Conservation (phyloP, 2,113 vertebrate species). For the Uria aalge region DNA sequence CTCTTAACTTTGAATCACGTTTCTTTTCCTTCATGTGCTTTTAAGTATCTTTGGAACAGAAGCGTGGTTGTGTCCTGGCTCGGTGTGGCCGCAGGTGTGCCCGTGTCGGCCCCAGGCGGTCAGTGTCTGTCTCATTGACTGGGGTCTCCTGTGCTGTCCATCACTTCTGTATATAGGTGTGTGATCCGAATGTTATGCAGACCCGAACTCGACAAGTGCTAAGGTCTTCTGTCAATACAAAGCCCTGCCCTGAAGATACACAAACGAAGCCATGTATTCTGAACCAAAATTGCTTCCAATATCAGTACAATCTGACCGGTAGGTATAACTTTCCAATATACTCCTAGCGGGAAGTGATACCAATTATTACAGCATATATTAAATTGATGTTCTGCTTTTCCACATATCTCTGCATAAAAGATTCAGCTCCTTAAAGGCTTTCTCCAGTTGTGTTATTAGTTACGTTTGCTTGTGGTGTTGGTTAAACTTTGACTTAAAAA, state of each 20-base stretch:
- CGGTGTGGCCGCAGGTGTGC: fast-evolving
- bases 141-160: not conserved
- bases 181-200: constrained; percentile 77
- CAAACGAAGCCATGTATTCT: constrained; percentile 85
- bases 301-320: constrained; percentile 90
- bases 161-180: constrained; percentile 72
- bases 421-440: not conserved
- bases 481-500: not conserved
- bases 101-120: too few relatives aligned
- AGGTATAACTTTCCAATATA: not conserved
- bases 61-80: not conserved
- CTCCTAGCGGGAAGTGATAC: not conserved
- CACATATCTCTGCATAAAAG: not conserved
- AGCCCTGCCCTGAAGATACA: constrained; percentile 81
- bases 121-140: not conserved
- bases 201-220: constrained; percentile 85
- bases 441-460: not conserved
- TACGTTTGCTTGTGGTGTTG: not conserved
- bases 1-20: not conserved
- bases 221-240: constrained; percentile 72
- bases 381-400: not conserved
- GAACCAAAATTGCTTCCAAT: constrained; percentile 92
- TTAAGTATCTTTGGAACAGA: not conserved
- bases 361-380: not conserved
- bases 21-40: not conserved